These are phyloP conservation scores for Formica aserva DNA, from an alignment of 2,888 invertebrate genomes.

Conservation along the genomic window DNA sequence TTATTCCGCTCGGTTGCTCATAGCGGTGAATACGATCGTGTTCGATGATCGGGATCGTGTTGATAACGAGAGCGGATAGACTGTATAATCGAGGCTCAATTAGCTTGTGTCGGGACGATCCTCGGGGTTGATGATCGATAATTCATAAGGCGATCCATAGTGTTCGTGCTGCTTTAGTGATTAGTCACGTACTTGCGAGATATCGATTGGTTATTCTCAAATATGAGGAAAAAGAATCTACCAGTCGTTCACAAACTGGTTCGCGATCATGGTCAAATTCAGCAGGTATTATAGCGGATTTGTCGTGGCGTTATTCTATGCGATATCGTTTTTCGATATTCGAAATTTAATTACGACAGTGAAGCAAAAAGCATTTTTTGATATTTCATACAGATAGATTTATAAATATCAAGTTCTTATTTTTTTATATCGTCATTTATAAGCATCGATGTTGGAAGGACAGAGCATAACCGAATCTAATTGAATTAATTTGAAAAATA, in stretches of 20 bases:
- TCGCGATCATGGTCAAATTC: slow-evolving; percentile 75
- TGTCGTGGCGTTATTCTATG: not conserved
- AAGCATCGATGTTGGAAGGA: not conserved
- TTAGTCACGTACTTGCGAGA: slow-evolving; percentile 32
- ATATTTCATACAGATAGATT: not conserved
- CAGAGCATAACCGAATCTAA: not conserved
- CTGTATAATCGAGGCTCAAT: slow-evolving; percentile 42
- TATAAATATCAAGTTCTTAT: not conserved
- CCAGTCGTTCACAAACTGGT: slow-evolving; percentile 83
- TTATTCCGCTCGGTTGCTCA: slow-evolving; percentile 50
- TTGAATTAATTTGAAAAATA: not conserved
- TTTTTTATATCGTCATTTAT: not conserved
- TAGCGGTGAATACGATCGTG: slow-evolving; percentile 53
- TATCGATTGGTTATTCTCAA: slow-evolving; percentile 1
- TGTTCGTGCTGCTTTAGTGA: slow-evolving; percentile 49
- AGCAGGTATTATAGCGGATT: slow-evolving; percentile 74
- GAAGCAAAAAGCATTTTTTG: not conserved
- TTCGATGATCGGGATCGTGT: slow-evolving; percentile 46
- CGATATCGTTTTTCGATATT: not conserved
- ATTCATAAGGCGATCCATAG: slow-evolving; percentile 58
- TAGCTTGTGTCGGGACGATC: slow-evolving; percentile 68
- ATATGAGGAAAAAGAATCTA: slow-evolving; percentile 84
- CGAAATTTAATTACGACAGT: not conserved
- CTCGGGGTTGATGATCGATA: slow-evolving; percentile 67
- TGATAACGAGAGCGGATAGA: slow-evolving; percentile 49